Evolutionary conservation across 2,888 invertebrate genomes (phyloP), one percentile per base, ranked within the genome.

Genomic region (Callinectes sapidus): DNA sequence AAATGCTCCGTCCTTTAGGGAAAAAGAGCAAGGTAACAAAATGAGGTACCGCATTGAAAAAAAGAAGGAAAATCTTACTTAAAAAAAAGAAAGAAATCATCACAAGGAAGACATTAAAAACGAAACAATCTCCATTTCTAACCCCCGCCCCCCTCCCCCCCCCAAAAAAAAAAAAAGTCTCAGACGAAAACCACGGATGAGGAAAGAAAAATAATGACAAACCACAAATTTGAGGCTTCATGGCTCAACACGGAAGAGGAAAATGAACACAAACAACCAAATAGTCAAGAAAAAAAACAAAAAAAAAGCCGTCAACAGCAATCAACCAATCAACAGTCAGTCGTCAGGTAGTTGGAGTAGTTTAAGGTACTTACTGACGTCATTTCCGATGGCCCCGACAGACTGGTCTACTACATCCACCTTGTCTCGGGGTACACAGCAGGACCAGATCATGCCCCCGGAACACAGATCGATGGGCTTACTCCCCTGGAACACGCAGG

Each of bases 361-460:
- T 48, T 48, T 39, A 5, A 8, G 10, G 13, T 92, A 97, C 98
- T 98, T 96, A 98, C 98, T 98, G 95, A 98, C 98, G 95, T 98
- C 92, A 77, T 94, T 88, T n/a, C 93, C 90, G 87, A 93, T 93
- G 87, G 95, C 94, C 2, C 94, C 94, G 10, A 93, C 61, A 77
- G 87, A 87, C 32, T 92, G 28, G 81, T 94, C 94, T 61, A 94
- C 93, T 18, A 91, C 96, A 66, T 97, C 95, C 95, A 98, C 97
- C 94, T 97, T 96, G 95, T 98, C 98, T 89, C 95, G 95, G 90
- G 96, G 96, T 16, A 98, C 97, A 95, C 98, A 98, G 96, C 98
- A 98, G 8, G 98, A 98, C 98, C 98, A 98, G 95, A 98, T 98
- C 97, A 98, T 97, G 91, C 98, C 98, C 39, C 98, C 98, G 18